These are phyloP conservation scores for Astropecten irregularis DNA, from an alignment of 53 echinoderm and acorn worm genomes.

Conservation along the genomic window DNA sequence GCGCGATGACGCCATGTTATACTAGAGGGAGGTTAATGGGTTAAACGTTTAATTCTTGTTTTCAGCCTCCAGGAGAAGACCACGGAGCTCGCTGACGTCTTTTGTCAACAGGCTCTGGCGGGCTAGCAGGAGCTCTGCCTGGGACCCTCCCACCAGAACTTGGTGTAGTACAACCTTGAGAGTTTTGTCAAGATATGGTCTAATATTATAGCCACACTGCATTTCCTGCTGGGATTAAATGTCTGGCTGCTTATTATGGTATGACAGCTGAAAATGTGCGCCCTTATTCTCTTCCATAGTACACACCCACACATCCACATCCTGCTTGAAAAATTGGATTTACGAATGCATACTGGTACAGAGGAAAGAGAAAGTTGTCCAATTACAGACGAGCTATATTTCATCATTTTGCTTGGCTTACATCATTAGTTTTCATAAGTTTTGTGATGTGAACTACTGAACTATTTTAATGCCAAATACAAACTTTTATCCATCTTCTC, in stretches of 20 bases:
- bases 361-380: too few relatives aligned
- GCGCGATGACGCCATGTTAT: conserved; percentile 39
- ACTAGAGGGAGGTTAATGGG: conserved; percentile 21
- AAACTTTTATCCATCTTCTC: too few relatives aligned
- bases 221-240: conserved; percentile 33
- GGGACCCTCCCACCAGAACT: neutral
- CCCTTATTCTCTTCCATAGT: too few relatives aligned
- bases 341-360: too few relatives aligned
- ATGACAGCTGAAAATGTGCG: neutral
- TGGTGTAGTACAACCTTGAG: conserved; percentile 21
- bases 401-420: too few relatives aligned
- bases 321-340: too few relatives aligned
- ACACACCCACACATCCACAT: too few relatives aligned
- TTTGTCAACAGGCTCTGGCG: neutral
- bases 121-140: too few relatives aligned
- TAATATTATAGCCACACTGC: neutral
- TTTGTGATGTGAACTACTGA: too few relatives aligned
- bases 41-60: conserved; percentile 57
- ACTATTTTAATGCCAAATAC: too few relatives aligned
- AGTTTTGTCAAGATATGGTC: neutral
- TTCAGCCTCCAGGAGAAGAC: conserved; percentile 8
- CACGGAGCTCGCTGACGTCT: neutral
- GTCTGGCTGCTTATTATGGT: neutral
- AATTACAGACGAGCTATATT: too few relatives aligned
- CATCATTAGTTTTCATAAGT: too few relatives aligned